Conservation (phyloP, 2,888 invertebrate genomes). For the Macropis europaea region DNA sequence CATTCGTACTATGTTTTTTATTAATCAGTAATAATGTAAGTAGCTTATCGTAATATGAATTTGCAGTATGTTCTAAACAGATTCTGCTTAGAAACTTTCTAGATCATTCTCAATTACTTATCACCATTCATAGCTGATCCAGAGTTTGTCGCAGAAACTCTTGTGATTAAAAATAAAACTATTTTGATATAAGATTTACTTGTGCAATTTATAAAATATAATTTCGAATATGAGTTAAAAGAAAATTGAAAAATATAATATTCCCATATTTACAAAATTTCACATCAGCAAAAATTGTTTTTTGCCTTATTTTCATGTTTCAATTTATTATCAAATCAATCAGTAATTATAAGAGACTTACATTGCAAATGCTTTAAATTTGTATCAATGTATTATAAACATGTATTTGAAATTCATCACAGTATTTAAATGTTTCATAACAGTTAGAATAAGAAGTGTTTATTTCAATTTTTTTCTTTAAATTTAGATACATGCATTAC, state of each 20-base stretch:
- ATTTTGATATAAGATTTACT: constrained; percentile 55
- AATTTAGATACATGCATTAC: constrained; percentile 47
- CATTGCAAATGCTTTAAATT: constrained; percentile 27
- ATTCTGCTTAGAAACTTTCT: constrained; percentile 39
- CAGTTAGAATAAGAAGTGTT: constrained; percentile 19
- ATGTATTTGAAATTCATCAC: constrained; percentile 24
- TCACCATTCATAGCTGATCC: constrained; percentile 49
- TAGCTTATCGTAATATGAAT: constrained; percentile 59
- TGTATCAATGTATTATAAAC: background rate
- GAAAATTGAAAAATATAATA: background rate
- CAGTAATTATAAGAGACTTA: constrained; percentile 1
- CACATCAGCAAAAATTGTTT: background rate
- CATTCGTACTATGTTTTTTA: constrained; percentile 60
- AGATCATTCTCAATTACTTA: constrained; percentile 47
- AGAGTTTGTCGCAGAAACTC: constrained; percentile 56
- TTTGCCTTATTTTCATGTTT: background rate
- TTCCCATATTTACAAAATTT: constrained; percentile 13
- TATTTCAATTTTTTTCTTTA: constrained; percentile 21
- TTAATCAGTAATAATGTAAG: constrained; percentile 61
- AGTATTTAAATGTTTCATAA: constrained; percentile 14
- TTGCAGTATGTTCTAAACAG: constrained; percentile 44
- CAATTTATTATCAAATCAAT: constrained; percentile 28
- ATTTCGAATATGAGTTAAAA: constrained; percentile 34
- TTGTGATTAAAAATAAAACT: constrained; percentile 51
- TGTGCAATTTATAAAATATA: constrained; percentile 55